A percentile compares a stretch with the other conserved stretches of the same genome.
phyloP scores from a whole-genome alignment of 2,888 invertebrate species.

The Gymnosoma rotundatum region DNA sequence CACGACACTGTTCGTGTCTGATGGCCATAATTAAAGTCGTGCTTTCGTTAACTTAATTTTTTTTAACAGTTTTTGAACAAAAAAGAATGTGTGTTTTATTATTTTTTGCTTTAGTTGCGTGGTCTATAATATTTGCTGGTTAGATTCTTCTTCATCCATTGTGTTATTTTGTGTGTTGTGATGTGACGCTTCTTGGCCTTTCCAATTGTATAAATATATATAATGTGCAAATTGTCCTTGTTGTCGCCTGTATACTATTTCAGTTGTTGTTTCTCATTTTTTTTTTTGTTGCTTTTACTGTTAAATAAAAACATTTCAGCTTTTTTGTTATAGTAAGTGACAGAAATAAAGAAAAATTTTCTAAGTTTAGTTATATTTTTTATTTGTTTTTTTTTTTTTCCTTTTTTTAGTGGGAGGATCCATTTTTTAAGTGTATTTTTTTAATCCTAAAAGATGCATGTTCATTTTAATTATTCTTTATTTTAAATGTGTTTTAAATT shows the following conservation, averaged over 20 bases:
- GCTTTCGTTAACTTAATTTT: constrained; percentile 70
- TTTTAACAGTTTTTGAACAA: constrained; percentile 39
- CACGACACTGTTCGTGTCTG: constrained; percentile 74
- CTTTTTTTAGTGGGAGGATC: constrained; percentile 25
- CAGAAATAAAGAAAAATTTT: constrained; percentile 23
- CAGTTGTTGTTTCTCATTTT: constrained; percentile 7
- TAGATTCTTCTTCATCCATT: constrained; percentile 13
- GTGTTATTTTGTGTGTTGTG: constrained; percentile 46
- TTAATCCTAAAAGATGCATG: constrained; percentile 43
- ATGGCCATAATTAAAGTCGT: constrained; percentile 74
- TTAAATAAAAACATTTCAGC: constrained; percentile 22
- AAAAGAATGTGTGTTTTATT: constrained; percentile 21
- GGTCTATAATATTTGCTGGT: constrained; percentile 39
- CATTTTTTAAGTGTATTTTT: background rate
- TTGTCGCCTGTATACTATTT: constrained; percentile 69
- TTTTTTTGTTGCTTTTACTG: constrained; percentile 5
- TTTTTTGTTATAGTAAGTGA: constrained; percentile 44
- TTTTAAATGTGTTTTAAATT: constrained; percentile 67
- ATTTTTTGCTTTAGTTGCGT: constrained; percentile 43
- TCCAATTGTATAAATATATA: constrained; percentile 70
- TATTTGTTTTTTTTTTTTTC: background rate
- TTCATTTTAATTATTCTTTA: constrained; percentile 63
- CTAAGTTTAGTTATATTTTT: background rate
- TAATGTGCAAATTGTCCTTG: constrained; percentile 73
- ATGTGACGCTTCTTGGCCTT: constrained; percentile 60